phyloP scores from a whole-genome alignment of 2,113 vertebrate species.

The Copsychus sechellarum region DNA sequence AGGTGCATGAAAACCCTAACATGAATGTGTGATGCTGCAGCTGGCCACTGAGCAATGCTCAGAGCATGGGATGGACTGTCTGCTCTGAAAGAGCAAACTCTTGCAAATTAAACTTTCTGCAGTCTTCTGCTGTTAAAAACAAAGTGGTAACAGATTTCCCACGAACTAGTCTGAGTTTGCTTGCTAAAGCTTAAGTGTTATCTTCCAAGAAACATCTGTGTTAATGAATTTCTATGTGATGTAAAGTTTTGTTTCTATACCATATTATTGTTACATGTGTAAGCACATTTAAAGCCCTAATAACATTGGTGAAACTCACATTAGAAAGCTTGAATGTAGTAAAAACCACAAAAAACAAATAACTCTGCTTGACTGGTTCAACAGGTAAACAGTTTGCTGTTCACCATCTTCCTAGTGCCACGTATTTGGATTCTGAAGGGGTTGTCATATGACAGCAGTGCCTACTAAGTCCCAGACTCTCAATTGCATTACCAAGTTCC shows the following conservation, averaged over 20 bases:
- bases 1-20: neutral
- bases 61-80: neutral
- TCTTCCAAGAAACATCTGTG: neutral
- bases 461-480: neutral
- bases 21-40: neutral
- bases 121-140: neutral
- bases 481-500: neutral
- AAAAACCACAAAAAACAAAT: neutral
- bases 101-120: neutral
- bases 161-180: neutral
- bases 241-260: neutral
- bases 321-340: neutral
- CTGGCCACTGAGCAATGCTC: neutral
- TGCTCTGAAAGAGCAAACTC: neutral
- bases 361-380: neutral
- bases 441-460: fast-evolving
- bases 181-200: neutral
- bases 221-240: neutral
- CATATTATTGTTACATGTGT: neutral
- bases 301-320: neutral
- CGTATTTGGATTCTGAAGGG: neutral
- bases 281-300: neutral
- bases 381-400: neutral
- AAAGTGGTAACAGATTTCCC: neutral
- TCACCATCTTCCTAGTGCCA: neutral